These are phyloP conservation scores for Dolichallabes microphthalmus DNA, from an alignment of 2,113 vertebrate species.

Conservation along the genomic window DNA sequence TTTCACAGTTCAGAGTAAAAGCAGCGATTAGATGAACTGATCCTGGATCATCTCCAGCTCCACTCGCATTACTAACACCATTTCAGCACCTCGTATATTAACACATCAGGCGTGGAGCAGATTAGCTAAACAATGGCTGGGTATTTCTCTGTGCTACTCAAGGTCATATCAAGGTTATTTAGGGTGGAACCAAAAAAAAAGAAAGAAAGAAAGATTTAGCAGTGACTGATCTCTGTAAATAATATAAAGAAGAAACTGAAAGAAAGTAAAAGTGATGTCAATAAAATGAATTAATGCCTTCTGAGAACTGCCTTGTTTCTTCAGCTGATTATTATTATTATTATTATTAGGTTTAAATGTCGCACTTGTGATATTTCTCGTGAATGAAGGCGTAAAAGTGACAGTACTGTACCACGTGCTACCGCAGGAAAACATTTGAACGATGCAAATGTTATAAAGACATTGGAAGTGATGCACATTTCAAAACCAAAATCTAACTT, in stretches of 20 bases:
- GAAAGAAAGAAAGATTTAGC: not conserved
- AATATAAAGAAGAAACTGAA: not conserved
- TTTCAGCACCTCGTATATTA: not conserved
- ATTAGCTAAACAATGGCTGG: not conserved
- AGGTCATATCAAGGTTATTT: not conserved
- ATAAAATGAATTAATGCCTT: constrained; percentile 30
- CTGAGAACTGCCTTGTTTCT: not conserved
- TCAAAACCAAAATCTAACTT: no score
- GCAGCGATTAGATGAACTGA: not conserved
- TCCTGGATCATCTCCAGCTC: not conserved
- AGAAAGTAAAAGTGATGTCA: constrained; percentile 9
- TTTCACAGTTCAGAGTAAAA: not conserved
- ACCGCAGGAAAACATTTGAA: not conserved
- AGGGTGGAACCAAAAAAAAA: no score
- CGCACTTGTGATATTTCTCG: no score
- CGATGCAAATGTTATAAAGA: no score
- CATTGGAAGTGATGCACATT: no score
- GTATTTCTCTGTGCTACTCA: not conserved
- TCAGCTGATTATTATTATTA: not conserved
- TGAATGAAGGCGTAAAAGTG: no score
- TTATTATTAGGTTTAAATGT: no score
- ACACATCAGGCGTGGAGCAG: not conserved
- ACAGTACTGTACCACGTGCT: not conserved
- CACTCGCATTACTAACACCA: not conserved
- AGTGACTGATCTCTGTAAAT: constrained; percentile 1